phyloP scores from a whole-genome alignment of 2,888 invertebrate genomes.

The Gryllus longicercus region DNA sequence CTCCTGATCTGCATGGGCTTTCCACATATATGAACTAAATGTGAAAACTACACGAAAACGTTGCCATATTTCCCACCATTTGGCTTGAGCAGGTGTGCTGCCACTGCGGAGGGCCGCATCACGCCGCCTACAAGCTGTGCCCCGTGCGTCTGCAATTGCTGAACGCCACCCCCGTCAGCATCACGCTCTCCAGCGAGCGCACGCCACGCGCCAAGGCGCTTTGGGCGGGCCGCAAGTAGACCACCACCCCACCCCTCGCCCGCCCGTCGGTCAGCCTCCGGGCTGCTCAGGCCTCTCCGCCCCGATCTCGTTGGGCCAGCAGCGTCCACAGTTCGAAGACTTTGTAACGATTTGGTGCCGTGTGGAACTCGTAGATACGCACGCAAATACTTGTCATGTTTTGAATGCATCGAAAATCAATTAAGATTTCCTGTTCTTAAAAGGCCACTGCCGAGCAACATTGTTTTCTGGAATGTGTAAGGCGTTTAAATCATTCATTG shows the following conservation, averaged over 20 bases:
- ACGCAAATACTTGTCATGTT: not conserved
- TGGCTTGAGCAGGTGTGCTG: conserved; percentile 46
- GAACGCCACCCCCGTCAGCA: conserved; percentile 49
- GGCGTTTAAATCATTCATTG: not conserved
- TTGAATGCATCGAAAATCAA: not conserved
- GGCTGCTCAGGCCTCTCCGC: too few relatives aligned
- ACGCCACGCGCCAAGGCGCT: conserved; percentile 18
- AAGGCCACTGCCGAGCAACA: not conserved
- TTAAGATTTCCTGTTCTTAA: not conserved
- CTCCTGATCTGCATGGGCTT: too few relatives aligned
- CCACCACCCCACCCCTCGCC: not conserved
- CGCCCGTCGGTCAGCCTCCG: not conserved
- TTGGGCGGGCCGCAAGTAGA: not conserved
- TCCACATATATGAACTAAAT: too few relatives aligned
- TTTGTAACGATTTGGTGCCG: not conserved
- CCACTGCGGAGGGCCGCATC: conserved; percentile 54
- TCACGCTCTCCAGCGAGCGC: conserved; percentile 44
- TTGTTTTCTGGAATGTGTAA: not conserved
- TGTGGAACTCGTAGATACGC: not conserved
- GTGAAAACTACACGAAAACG: too few relatives aligned
- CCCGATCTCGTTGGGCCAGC: too few relatives aligned
- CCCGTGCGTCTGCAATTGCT: conserved; percentile 51
- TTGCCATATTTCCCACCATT: too few relatives aligned
- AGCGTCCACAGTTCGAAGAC: not conserved
- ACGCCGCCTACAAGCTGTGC: conserved; percentile 51